Evolutionary conservation across 2,113 vertebrate genomes (phyloP), one percentile per base, ranked within the genome.

Genomic region (Silurus meridionalis): DNA sequence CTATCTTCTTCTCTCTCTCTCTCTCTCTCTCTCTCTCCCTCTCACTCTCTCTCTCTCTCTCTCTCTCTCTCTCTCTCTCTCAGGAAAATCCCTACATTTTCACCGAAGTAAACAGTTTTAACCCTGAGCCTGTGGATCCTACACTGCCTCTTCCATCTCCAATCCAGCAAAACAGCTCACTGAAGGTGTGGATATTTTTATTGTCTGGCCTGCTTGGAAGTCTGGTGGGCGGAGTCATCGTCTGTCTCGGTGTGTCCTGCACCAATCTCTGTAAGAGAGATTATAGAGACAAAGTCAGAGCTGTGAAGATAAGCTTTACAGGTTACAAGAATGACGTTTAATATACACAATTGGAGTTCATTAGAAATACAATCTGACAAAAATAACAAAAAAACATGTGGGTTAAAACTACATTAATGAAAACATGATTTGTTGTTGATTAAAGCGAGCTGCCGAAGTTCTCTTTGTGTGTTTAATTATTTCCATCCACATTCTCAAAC

Each of bases 31-130:
- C 28, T 37, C 28, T 37, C 28, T 37, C 28, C 2, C 28, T 37
- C 28, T 37, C 28, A 53, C 48, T 9, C 1, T 63, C 17, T 75
- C 14, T 28, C 15, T 71, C 19, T 4, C 2, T 37, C 64, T 28
- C 25, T 69, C 25, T 81, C 83, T 4, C 61, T 87, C 28, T 88
- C 57, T 37, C 64, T 87, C 89, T 91, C 46, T 48, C 17, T 1
- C 90, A 99, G 97, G 96, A 95, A 14, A 93, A 93, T 37, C 97
- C 97, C 6, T 97, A 95, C 91, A 92, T 99, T 84, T 95, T 92
- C 90, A 98, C 97, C 0, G 78, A 83, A 84, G 90, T 84, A 82
- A 99, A 98, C 55, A 98, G 96, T 66, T 61, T 90, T 0, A 89
- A 87, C 58, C 0, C 28, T 48, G 23, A 82, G 1, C 71, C 69